A percentile compares a stretch with the other conserved stretches of the same genome.
Evolutionary conservation across 2,113 vertebrate species (phyloP).

Genomic region (Leptosomus discolor): DNA sequence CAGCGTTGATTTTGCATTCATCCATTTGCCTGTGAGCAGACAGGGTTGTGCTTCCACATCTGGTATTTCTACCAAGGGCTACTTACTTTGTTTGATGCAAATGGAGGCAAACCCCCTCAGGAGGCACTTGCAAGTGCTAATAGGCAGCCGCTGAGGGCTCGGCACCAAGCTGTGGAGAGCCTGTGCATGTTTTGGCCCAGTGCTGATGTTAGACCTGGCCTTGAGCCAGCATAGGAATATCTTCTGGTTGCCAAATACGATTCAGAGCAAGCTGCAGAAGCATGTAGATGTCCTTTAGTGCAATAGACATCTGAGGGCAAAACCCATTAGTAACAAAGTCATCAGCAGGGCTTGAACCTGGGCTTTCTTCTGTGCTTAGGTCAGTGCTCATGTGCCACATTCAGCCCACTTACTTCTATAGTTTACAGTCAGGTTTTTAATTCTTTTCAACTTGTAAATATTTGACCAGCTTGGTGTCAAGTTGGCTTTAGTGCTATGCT

Average conservation of each 20-base stretch:
- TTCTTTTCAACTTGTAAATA: not conserved
- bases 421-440: not conserved
- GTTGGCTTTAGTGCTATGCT: not conserved
- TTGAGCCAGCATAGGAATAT: not conserved
- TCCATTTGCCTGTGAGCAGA: not conserved
- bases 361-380: not conserved
- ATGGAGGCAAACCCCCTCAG: not conserved
- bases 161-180: not conserved
- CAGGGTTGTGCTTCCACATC: too few relatives aligned
- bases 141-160: rapidly evolving
- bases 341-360: not conserved
- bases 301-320: not conserved
- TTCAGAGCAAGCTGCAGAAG: not conserved
- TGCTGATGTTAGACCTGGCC: not conserved
- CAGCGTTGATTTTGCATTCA: not conserved
- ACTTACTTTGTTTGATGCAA: not conserved
- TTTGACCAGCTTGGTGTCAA: not conserved
- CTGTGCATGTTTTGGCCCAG: not conserved
- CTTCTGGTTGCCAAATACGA: rapidly evolving
- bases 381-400: not conserved
- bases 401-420: not conserved
- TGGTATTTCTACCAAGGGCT: not conserved
- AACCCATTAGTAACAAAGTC: not conserved
- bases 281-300: not conserved
- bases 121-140: not conserved